Evolutionary conservation across 1,140 invertebrate species (phyloP).

Genomic region (Grapholita molesta): DNA sequence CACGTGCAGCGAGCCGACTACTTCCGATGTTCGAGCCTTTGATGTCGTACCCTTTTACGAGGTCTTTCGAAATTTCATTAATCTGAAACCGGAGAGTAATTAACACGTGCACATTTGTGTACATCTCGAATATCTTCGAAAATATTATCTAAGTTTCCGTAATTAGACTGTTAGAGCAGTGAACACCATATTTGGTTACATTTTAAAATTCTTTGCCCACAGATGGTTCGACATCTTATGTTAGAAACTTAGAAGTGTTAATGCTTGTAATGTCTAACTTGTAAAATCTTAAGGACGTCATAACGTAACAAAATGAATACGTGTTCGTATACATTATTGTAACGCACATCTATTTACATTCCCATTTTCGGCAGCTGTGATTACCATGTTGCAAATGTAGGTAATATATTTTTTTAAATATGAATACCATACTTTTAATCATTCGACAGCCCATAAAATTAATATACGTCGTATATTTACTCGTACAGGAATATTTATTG

Average conservation of each 20-base stretch:
- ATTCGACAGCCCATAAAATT: background rate
- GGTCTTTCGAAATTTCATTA: slow-evolving; percentile 25
- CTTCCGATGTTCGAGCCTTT: slow-evolving; percentile 32
- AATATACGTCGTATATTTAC: too few relatives aligned
- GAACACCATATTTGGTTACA: too few relatives aligned
- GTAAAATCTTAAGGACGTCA: too few relatives aligned
- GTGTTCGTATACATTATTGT: too few relatives aligned
- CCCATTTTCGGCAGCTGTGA: too few relatives aligned
- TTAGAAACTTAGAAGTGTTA: too few relatives aligned
- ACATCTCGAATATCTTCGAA: background rate
- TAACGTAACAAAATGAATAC: too few relatives aligned
- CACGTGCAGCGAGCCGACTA: slow-evolving; percentile 26
- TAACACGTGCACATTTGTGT: background rate
- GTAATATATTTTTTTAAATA: too few relatives aligned
- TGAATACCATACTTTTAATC: background rate
- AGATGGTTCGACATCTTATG: background rate
- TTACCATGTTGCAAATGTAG: too few relatives aligned
- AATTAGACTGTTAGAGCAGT: background rate
- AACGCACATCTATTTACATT: too few relatives aligned
- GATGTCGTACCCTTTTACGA: slow-evolving; percentile 42
- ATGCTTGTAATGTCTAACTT: too few relatives aligned
- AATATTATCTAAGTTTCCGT: background rate
- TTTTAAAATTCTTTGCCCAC: too few relatives aligned
- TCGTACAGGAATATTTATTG: background rate
- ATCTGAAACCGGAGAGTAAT: slow-evolving; percentile 19